Conservation (phyloP, 1,140 invertebrate species). For the Schmidtea mediterranea region DNA sequence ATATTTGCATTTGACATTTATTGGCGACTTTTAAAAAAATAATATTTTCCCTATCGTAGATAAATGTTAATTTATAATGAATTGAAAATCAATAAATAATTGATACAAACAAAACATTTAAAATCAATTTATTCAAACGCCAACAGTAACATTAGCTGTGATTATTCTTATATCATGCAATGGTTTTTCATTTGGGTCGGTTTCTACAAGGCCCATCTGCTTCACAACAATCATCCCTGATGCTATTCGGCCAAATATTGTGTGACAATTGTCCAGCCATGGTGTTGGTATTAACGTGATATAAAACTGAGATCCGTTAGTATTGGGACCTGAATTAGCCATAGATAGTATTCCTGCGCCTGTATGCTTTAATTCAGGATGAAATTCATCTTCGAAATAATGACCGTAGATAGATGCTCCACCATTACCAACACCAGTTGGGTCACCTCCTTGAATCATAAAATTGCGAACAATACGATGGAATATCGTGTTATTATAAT, state of each 20-base stretch:
- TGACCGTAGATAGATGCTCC: constrained; percentile 84
- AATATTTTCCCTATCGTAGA: too few species aligned
- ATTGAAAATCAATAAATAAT: too few species aligned
- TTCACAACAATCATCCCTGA: constrained; percentile 65
- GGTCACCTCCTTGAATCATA: constrained; percentile 70
- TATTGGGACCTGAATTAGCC: constrained; percentile 78
- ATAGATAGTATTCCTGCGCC: constrained; percentile 57
- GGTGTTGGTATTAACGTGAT: constrained; percentile 81
- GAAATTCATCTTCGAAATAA: constrained; percentile 74
- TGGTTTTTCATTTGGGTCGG: constrained; percentile 60
- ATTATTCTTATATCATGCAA: constrained; percentile 63
- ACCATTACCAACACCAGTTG: constrained; percentile 64
- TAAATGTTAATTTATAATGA: too few species aligned
- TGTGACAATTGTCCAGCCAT: constrained; percentile 86
- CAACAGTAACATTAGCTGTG: constrained; percentile 27
- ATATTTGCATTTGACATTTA: too few species aligned
- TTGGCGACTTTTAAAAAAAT: too few species aligned
- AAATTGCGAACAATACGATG: constrained; percentile 82
- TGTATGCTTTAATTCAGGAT: constrained; percentile 69
- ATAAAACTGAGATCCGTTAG: constrained; percentile 93
- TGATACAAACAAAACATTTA: too few species aligned
- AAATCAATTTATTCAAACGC: too few species aligned
- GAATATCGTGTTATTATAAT: constrained; percentile 83
- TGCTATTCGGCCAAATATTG: constrained; percentile 67
- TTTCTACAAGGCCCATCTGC: constrained; percentile 65